Evolutionary conservation across 1,140 invertebrate species (phyloP).

Genomic region (Aphis gossypii): DNA sequence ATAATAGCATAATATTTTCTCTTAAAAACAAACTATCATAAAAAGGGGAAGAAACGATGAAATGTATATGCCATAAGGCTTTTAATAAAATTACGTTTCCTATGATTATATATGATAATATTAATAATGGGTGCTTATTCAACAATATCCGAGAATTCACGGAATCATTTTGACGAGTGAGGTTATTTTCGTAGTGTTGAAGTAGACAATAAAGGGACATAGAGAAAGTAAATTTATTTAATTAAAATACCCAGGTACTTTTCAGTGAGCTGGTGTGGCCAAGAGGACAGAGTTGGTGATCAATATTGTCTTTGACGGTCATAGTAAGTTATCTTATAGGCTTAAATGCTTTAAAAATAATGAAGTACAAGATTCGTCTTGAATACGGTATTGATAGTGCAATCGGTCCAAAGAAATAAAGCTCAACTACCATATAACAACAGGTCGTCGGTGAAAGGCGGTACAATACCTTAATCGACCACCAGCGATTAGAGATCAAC

Average conservation of each 20-base stretch:
- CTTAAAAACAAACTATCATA: background rate
- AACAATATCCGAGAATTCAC: background rate
- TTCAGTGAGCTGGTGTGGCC: too few species aligned
- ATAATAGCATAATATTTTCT: background rate
- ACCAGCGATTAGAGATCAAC: background rate
- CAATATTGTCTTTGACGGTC: background rate
- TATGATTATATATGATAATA: background rate
- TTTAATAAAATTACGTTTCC: slow-evolving; percentile 26
- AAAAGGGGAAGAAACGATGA: background rate
- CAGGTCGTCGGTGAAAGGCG: background rate
- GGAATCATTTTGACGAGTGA: background rate
- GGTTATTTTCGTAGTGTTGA: background rate
- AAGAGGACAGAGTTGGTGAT: background rate
- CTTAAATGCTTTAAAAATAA: background rate
- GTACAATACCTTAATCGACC: slow-evolving; percentile 14
- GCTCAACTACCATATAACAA: background rate
- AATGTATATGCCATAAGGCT: background rate
- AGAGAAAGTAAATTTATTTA: slow-evolving; percentile 1
- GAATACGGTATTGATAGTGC: background rate
- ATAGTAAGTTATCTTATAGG: background rate
- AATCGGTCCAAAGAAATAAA: background rate
- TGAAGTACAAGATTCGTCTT: background rate
- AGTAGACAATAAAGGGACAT: background rate
- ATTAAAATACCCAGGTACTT: slow-evolving; percentile 25
- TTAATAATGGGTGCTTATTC: background rate